Conservation (phyloP, 2,888 invertebrate genomes). For the Scaptomyza flava region DNA sequence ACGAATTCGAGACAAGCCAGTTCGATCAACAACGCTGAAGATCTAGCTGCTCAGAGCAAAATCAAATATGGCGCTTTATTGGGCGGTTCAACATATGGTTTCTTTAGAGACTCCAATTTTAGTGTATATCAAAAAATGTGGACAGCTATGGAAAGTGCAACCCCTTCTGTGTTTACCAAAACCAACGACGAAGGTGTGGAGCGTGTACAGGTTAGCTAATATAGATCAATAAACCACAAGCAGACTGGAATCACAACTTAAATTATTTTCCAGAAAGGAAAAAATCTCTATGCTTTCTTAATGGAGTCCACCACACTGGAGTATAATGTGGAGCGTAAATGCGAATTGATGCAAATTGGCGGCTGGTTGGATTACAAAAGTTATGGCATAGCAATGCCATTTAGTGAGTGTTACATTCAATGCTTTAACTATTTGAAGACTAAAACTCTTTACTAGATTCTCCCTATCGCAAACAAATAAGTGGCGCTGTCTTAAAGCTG, state of each 20-base stretch:
- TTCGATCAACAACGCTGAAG: conserved; percentile 95
- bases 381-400: conserved; percentile 96
- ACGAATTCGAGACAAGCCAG: conserved; percentile 90
- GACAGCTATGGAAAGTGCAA: conserved; percentile 94
- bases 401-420: conserved; percentile 87
- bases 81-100: conserved; percentile 95
- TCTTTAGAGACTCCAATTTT: conserved; percentile 96
- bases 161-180: conserved; percentile 92
- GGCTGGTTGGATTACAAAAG: conserved; percentile 94
- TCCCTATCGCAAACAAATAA: conserved; percentile 91
- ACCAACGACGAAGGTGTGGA: conserved; percentile 95
- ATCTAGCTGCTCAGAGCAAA: conserved; percentile 96
- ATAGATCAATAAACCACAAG: too few relatives aligned
- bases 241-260: not conserved
- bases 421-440: not conserved
- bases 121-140: conserved; percentile 96
- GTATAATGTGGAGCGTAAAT: conserved; percentile 94
- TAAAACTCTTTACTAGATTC: conserved; percentile 86
- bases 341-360: conserved; percentile 93
- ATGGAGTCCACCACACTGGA: conserved; percentile 99
- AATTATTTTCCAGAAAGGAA: conserved; percentile 85
- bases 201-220: conserved; percentile 87
- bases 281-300: conserved; percentile 94
- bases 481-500: conserved; percentile 94
- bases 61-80: conserved; percentile 97